phyloP scores from a whole-genome alignment of 2,888 invertebrate species.

The Bombylius major region DNA sequence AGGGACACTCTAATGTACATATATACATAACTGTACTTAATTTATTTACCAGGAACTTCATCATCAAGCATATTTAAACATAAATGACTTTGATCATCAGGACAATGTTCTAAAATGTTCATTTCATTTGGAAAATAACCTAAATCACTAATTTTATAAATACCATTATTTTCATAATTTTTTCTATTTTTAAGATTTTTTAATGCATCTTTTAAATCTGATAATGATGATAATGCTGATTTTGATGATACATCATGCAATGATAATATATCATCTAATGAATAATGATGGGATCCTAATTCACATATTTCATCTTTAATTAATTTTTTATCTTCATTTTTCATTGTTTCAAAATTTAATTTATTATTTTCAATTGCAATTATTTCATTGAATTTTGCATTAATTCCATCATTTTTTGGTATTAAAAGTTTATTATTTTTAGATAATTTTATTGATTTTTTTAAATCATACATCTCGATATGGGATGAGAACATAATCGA shows the following conservation, averaged over 20 bases:
- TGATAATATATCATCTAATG: not conserved
- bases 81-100: conserved; percentile 17
- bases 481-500: conserved; percentile 28
- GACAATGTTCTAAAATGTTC: conserved; percentile 21
- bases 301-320: conserved; percentile 10
- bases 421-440: conserved; percentile 20
- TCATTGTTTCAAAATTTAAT: conserved; percentile 12
- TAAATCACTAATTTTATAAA: conserved; percentile 17
- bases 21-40: not conserved
- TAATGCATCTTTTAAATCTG: not conserved
- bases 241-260: not conserved
- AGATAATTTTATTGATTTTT: conserved; percentile 6
- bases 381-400: conserved; percentile 10
- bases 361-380: conserved; percentile 15
- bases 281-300: conserved; percentile 6
- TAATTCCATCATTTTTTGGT: conserved; percentile 12
- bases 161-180: conserved; percentile 4
- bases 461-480: conserved; percentile 11
- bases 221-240: not conserved
- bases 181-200: not conserved
- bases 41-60: conserved; percentile 22
- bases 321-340: not conserved
- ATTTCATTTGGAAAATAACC: conserved; percentile 18
- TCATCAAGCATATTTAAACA: conserved; percentile 26
- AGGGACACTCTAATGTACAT: too few species aligned